Percentiles rank a stretch among this genome's conserved stretches.
Evolutionary conservation across 2,797 vertebrate genomes (phyloP).

Genomic region (Clarias platycephalus): DNA sequence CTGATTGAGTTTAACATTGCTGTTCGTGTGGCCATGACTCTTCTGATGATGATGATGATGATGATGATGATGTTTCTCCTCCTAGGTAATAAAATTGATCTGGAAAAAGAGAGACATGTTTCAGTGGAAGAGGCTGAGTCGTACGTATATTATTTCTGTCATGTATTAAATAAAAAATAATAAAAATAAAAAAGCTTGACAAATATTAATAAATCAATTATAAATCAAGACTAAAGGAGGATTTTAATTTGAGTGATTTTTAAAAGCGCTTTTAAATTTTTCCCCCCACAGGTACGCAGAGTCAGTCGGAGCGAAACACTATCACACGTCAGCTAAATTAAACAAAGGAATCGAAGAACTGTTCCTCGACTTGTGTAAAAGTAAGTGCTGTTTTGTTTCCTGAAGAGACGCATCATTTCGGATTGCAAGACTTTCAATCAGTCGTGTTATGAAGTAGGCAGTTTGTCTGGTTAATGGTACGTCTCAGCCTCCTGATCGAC

Average conservation of each 20-base stretch:
- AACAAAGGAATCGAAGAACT: conserved; percentile 99
- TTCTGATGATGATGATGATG: too few relatives aligned
- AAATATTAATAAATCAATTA: not conserved
- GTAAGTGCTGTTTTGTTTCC: conserved; percentile 68
- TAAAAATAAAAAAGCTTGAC: too few relatives aligned
- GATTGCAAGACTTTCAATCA: not conserved
- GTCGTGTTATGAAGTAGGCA: not conserved
- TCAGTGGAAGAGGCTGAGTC: conserved; percentile 93
- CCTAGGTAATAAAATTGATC: conserved; percentile 96
- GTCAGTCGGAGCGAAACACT: conserved; percentile 97
- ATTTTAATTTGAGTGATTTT: not conserved
- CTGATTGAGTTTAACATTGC: not conserved
- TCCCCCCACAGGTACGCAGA: conserved; percentile 83
- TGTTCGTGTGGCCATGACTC: not conserved
- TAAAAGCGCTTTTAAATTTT: not conserved
- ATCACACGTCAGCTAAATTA: conserved; percentile 95
- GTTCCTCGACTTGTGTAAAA: conserved; percentile 97
- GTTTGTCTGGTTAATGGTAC: not conserved
- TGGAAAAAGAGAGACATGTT: conserved; percentile 97
- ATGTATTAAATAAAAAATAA: too few relatives aligned
- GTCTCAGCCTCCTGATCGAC: too few relatives aligned
- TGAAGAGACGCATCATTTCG: not conserved
- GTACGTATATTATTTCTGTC: conserved; percentile 67
- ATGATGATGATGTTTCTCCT: not conserved
- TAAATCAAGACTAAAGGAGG: not conserved